phyloP scores from a whole-genome alignment of 1,140 invertebrate genomes.

The Laupala kohalensis region DNA sequence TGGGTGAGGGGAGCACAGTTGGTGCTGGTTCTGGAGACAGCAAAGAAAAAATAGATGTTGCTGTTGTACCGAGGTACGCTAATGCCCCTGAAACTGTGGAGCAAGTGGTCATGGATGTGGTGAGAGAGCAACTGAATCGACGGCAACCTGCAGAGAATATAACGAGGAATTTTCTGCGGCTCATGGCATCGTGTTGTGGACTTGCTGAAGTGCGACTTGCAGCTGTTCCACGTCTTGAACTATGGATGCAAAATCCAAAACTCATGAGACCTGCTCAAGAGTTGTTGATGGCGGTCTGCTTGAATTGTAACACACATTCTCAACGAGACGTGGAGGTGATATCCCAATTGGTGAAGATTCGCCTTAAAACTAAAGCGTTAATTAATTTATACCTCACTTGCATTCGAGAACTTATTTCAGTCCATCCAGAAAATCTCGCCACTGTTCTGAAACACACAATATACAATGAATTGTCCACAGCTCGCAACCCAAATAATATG shows the following conservation, averaged over 20 bases:
- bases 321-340: conserved; percentile 80
- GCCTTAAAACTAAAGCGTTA: conserved; percentile 85
- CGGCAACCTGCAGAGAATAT: conserved; percentile 75
- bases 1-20: conserved; percentile 4
- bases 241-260: conserved; percentile 94
- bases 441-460: conserved; percentile 85
- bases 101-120: conserved; percentile 66
- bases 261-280: conserved; percentile 82
- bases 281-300: conserved; percentile 80
- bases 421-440: conserved; percentile 67
- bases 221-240: conserved; percentile 53
- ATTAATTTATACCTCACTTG: conserved; percentile 79
- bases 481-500: conserved; percentile 90
- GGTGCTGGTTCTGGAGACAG: conserved; percentile 9
- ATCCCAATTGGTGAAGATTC: conserved; percentile 74
- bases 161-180: conserved; percentile 73
- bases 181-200: conserved; percentile 72
- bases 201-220: conserved; percentile 46
- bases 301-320: conserved; percentile 69
- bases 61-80: conserved; percentile 35
- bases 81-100: conserved; percentile 59
- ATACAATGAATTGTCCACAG: conserved; percentile 82
- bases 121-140: conserved; percentile 74
- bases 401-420: conserved; percentile 62
- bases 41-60: conserved; percentile 7